Percentiles rank a stretch among this genome's conserved stretches.
These are phyloP conservation scores for Synanthedon tipuliformis DNA, from an alignment of 2,888 invertebrate genomes.

Conservation along the genomic window DNA sequence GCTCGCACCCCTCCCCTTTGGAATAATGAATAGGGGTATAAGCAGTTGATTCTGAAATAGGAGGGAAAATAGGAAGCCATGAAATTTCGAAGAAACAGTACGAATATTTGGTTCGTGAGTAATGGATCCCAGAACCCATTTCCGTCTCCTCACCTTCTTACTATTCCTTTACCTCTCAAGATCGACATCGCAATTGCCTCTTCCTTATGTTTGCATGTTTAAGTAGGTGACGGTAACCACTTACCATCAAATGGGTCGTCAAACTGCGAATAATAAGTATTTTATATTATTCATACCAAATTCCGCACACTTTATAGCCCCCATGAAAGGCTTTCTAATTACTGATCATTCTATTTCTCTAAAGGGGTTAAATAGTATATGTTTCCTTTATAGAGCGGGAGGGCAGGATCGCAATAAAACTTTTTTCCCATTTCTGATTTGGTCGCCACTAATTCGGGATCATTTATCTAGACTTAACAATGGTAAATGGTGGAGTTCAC, in stretches of 20 bases:
- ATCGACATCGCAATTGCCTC: too few relatives aligned
- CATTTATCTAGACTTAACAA: conserved; percentile 27
- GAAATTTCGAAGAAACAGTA: too few relatives aligned
- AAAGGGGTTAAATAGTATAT: neutral
- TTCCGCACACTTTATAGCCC: too few relatives aligned
- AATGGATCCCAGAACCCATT: too few relatives aligned
- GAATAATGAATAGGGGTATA: conserved; percentile 18
- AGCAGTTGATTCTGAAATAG: too few relatives aligned
- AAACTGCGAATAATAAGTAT: neutral
- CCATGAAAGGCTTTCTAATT: neutral
- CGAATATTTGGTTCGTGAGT: too few relatives aligned
- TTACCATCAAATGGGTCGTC: too few relatives aligned
- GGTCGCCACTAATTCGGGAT: conserved; percentile 21
- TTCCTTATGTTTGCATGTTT: too few relatives aligned
- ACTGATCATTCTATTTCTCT: neutral
- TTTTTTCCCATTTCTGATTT: conserved; percentile 12
- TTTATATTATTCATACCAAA: neutral
- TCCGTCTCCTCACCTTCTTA: too few relatives aligned
- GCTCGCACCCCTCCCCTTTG: neutral
- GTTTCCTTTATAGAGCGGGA: neutral
- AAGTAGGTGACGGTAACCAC: too few relatives aligned
- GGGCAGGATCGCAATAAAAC: neutral
- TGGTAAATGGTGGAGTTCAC: conserved; percentile 29
- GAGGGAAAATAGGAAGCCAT: too few relatives aligned
- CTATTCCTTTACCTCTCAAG: too few relatives aligned